Base-by-base conservation (phyloP, 2,888 invertebrate species). In the Amphipoea lucens region DNA sequence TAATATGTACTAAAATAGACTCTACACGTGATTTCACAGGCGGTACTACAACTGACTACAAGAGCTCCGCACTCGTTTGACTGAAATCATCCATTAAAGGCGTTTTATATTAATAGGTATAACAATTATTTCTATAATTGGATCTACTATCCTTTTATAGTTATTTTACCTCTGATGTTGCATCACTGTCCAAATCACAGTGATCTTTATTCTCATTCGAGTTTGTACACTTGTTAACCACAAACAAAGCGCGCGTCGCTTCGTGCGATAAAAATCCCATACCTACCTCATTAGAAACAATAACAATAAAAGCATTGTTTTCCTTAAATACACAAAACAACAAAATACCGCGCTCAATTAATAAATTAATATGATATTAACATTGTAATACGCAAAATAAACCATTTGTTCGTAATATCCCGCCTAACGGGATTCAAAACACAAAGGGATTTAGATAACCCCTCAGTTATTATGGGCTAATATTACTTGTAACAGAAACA, bases 391-490 rank as follows among this genome's bases (percentile, higher is more conserved):
- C 71, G 75, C 74, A 83, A 85, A 83, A 88, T 85, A 83, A 87
- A 85, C 85, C 83, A 90, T 90, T 86, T 88, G 85, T 84, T 79
- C 79, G 74, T 79, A 86, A 90, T 89, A 89, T 86, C 85, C 79
- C 79, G 76, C 75, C 72, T 80, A 88, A 84, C 88, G 84, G 84
- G 87, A 87, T 89, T 89, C 86, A 86, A 90, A 88, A 92, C 90
- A 92, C 92, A 92, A 93, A 92, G 91, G 93, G 92, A 92, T 92
- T 91, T 91, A 86, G 90, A 90, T 93, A 90, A 90, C 91, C 91
- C 90, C 84, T 77, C 90, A 86, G 91, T 92, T 92, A 93, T 93
- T 93, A 92, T 88, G 90, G 90, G 93, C 91, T 93, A 92, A 93
- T 92, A 93, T 93, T 92, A 92, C 93, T 91, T 90, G 90, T 91